Percentiles rank a stretch among this genome's conserved stretches.
phyloP scores from a whole-genome alignment of 2,888 invertebrate genomes.

The Aporophyla nigra region DNA sequence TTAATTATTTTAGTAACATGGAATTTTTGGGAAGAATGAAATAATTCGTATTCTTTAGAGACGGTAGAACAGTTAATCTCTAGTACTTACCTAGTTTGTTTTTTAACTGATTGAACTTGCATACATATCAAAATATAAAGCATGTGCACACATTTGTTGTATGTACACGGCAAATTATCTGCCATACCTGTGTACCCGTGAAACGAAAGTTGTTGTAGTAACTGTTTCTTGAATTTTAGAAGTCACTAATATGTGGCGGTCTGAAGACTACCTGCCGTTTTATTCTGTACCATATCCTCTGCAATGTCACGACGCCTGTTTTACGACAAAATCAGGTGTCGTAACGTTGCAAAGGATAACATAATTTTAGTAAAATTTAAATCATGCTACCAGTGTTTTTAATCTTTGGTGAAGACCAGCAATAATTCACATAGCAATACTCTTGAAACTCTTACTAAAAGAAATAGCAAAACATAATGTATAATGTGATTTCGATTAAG shows the following conservation, averaged over 20 bases:
- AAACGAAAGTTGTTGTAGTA: neutral
- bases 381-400: constrained; percentile 8
- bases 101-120: constrained; percentile 36
- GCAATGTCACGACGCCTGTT: no score
- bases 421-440: constrained; percentile 53
- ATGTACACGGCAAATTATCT: constrained; percentile 8
- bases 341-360: neutral
- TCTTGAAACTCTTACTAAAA: constrained; percentile 14
- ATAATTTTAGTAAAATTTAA: constrained; percentile 9
- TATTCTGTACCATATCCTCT: neutral
- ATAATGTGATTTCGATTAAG: constrained; percentile 36
- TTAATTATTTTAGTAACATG: constrained; percentile 49
- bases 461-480: constrained; percentile 18
- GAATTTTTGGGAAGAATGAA: constrained; percentile 18
- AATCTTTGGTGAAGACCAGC: constrained; percentile 25
- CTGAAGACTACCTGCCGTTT: neutral
- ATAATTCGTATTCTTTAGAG: neutral
- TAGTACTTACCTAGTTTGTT: constrained; percentile 1
- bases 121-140: constrained; percentile 61
- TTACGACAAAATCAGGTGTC: no score
- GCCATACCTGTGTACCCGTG: neutral
- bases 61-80: neutral
- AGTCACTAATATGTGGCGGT: neutral
- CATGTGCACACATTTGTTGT: constrained; percentile 12
- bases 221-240: constrained; percentile 4